Evolutionary conservation across 2,888 invertebrate species (phyloP).

Genomic region (Ophion ellenae): DNA sequence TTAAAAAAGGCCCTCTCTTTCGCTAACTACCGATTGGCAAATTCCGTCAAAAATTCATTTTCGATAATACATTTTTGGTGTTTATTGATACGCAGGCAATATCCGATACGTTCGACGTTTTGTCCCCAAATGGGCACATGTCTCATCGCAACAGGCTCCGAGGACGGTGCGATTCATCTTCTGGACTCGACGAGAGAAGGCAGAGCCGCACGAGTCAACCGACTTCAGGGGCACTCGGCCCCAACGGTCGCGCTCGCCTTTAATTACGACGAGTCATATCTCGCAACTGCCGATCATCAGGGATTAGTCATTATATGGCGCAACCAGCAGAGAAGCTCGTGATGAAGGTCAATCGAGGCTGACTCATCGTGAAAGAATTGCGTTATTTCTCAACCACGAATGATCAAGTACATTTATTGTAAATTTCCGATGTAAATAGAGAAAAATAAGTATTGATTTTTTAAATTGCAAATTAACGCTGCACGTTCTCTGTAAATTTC

Average conservation of each 20-base stretch:
- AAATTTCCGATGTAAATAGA: not conserved
- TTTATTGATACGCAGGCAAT: conserved; percentile 73
- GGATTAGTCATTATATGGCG: conserved; percentile 92
- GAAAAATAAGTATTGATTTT: not conserved
- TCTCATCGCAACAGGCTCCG: conserved; percentile 82
- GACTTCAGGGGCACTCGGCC: conserved; percentile 91
- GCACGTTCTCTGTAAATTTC: not conserved
- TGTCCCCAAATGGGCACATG: conserved; percentile 87
- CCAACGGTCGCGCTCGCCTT: conserved; percentile 93
- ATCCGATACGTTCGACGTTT: conserved; percentile 90
- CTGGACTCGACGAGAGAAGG: conserved; percentile 83
- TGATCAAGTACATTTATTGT: not conserved
- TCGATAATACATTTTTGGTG: not conserved
- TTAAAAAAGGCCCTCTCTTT: not conserved
- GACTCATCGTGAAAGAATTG: not conserved
- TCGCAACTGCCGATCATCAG: conserved; percentile 93
- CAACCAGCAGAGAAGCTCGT: conserved; percentile 77
- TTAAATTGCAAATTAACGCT: not conserved
- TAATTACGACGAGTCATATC: conserved; percentile 94
- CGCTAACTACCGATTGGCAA: not conserved
- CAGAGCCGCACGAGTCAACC: conserved; percentile 85
- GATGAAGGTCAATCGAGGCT: not conserved
- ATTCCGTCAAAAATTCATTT: not conserved
- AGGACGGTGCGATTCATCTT: conserved; percentile 81
- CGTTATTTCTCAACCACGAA: not conserved